Percentiles rank a stretch among this genome's conserved stretches.
phyloP scores from a whole-genome alignment of 2,888 invertebrate species.

The Ethmia dodecea region DNA sequence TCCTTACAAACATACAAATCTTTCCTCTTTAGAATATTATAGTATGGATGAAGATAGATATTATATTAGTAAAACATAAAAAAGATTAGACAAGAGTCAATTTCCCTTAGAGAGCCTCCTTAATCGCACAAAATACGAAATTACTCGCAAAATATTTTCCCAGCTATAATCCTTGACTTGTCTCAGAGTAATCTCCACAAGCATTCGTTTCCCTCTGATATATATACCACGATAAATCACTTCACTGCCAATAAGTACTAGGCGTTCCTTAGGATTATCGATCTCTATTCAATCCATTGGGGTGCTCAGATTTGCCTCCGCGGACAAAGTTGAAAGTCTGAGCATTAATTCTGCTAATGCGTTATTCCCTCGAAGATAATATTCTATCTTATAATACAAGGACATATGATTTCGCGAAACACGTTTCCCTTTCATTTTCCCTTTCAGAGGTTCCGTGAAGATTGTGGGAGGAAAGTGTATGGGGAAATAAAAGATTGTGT shows the following conservation, averaged over 20 bases:
- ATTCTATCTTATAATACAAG: constrained; percentile 11
- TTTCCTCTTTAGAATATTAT: too few relatives aligned
- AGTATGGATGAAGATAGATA: too few relatives aligned
- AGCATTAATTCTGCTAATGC: constrained; percentile 55
- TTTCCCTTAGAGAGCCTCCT: too few relatives aligned
- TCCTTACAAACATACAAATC: too few relatives aligned
- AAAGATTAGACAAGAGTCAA: too few relatives aligned
- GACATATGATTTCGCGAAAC: constrained; percentile 1
- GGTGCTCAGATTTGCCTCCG: constrained; percentile 31
- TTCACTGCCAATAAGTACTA: constrained; percentile 11
- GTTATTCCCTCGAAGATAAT: constrained; percentile 26
- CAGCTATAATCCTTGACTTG: too few relatives aligned
- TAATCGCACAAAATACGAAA: too few relatives aligned
- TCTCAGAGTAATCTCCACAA: too few relatives aligned
- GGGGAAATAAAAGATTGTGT: too few relatives aligned
- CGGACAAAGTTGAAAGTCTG: constrained; percentile 34
- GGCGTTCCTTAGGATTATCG: constrained; percentile 28
- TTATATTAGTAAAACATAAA: too few relatives aligned
- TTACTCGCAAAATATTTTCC: too few relatives aligned
- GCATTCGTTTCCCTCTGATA: too few relatives aligned
- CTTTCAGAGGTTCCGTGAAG: background rate
- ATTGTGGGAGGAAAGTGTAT: background rate
- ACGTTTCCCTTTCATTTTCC: background rate
- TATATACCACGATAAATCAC: constrained; percentile 11
- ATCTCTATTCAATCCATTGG: constrained; percentile 31